A percentile compares a stretch with the other conserved stretches of the same genome.
phyloP scores from a whole-genome alignment of 1,140 invertebrate genomes.

The Uloborus diversus region DNA sequence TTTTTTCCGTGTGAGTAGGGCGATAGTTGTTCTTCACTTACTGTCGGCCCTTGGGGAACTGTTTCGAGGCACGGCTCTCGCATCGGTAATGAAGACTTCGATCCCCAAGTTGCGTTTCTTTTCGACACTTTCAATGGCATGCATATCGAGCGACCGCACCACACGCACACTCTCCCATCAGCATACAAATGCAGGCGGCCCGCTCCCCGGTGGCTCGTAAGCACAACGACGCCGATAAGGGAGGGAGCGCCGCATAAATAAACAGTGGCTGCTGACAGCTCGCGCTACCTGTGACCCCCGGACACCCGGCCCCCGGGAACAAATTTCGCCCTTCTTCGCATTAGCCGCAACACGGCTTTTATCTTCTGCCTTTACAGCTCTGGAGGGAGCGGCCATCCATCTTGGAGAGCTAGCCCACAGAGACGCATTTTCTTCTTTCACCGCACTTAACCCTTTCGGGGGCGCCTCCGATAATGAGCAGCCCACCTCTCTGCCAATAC shows the following conservation, averaged over 20 bases:
- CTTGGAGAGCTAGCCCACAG: too few species aligned
- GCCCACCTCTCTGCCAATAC: too few species aligned
- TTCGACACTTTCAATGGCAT: conserved; percentile 56
- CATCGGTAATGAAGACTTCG: conserved; percentile 56
- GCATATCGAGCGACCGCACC: conserved; percentile 48
- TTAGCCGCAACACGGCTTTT: conserved; percentile 49
- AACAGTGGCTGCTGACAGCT: conserved; percentile 41
- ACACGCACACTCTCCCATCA: conserved; percentile 53
- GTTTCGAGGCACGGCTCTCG: conserved; percentile 25
- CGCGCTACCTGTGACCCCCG: conserved; percentile 32
- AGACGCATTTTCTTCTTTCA: too few species aligned
- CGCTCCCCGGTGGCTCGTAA: conserved; percentile 41
- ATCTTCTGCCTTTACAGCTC: conserved; percentile 47
- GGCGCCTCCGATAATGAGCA: too few species aligned
- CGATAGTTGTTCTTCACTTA: conserved; percentile 56
- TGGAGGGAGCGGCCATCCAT: conserved; percentile 36
- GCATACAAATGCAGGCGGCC: conserved; percentile 48
- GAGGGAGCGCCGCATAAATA: conserved; percentile 38
- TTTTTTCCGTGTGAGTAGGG: conserved; percentile 52
- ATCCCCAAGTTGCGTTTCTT: conserved; percentile 53
- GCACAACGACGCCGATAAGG: conserved; percentile 32
- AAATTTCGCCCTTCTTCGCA: conserved; percentile 48
- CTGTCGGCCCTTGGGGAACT: neutral
- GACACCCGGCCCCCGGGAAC: conserved; percentile 26
- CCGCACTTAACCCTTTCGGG: too few species aligned